Conservation (phyloP, 2,113 vertebrate genomes). For the Mus spicilegus region DNA sequence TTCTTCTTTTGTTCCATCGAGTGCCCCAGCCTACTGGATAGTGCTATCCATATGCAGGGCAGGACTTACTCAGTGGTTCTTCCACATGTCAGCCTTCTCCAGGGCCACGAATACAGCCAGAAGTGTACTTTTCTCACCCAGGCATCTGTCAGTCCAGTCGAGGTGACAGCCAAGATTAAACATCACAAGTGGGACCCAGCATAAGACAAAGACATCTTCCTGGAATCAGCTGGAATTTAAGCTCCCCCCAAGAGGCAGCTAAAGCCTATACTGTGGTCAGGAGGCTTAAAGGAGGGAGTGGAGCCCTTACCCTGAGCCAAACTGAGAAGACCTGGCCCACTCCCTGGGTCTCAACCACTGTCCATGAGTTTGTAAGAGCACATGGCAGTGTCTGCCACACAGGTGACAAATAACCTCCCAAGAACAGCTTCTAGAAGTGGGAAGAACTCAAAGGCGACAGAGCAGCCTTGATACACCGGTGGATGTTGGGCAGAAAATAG, state of each 20-base stretch:
- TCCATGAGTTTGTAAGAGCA: neutral
- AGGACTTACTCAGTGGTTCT: neutral
- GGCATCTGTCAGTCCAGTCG: neutral
- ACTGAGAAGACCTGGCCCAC: neutral
- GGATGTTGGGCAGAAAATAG: neutral
- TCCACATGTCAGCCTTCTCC: neutral
- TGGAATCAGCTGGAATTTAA: neutral
- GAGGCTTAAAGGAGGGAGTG: neutral
- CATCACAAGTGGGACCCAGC: neutral
- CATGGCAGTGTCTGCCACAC: neutral
- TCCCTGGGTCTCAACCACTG: neutral
- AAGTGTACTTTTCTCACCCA: neutral
- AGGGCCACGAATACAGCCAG: neutral
- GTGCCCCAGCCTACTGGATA: neutral
- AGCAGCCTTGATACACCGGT: neutral
- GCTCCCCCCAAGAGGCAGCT: neutral
- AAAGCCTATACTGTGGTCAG: too few species aligned
- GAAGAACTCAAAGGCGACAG: neutral
- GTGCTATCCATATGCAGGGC: neutral
- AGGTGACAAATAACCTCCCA: neutral
- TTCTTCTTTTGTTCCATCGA: neutral
- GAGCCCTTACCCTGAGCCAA: neutral
- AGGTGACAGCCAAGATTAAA: neutral
- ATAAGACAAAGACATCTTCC: neutral
- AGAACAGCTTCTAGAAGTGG: neutral